These are phyloP conservation scores for Halocynthia aurantium DNA, from an alignment of 23 tunicate genomes.

Conservation along the genomic window DNA sequence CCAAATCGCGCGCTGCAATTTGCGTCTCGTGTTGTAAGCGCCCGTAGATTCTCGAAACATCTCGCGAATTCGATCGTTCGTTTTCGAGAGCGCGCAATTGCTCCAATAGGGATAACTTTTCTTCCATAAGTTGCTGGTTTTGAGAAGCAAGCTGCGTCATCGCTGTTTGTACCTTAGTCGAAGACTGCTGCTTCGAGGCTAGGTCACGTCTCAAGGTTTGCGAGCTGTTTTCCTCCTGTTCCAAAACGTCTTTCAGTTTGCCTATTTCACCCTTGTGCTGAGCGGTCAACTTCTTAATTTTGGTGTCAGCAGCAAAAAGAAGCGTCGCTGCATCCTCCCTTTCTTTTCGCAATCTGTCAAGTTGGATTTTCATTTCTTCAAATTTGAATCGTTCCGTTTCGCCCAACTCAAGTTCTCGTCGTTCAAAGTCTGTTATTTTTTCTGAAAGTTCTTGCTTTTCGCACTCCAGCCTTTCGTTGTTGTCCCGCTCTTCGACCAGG, in stretches of 20 bases:
- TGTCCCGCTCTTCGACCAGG: conserved; percentile 5
- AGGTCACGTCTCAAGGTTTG: conserved; percentile 26
- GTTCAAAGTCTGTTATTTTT: conserved; percentile 34
- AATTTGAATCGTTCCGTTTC: conserved; percentile 21
- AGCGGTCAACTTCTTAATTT: conserved; percentile 27
- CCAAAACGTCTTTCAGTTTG: conserved; percentile 20
- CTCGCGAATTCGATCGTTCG: conserved; percentile 22
- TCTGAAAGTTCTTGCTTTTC: conserved; percentile 26
- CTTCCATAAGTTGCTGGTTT: conserved; percentile 65
- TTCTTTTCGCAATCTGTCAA: conserved; percentile 33
- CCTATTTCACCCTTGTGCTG: conserved; percentile 34
- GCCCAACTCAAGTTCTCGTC: conserved; percentile 3
- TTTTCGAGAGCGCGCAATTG: conserved; percentile 50
- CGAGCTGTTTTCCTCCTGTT: conserved; percentile 32
- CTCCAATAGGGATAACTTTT: conserved; percentile 47
- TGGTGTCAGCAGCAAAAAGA: conserved; percentile 33
- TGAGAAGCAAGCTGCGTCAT: conserved; percentile 58
- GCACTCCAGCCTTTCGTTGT: conserved; percentile 26
- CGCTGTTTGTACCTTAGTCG: conserved; percentile 59
- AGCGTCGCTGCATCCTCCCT: conserved; percentile 46
- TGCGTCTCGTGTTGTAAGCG: conserved; percentile 52
- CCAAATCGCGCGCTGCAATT: conserved; percentile 46
- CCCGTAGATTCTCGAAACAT: conserved; percentile 26
- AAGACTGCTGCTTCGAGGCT: conserved; percentile 37
- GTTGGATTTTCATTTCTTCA: conserved; percentile 29